Conservation (phyloP, 2,113 vertebrate species). For the Ariopsis seemanni region DNA sequence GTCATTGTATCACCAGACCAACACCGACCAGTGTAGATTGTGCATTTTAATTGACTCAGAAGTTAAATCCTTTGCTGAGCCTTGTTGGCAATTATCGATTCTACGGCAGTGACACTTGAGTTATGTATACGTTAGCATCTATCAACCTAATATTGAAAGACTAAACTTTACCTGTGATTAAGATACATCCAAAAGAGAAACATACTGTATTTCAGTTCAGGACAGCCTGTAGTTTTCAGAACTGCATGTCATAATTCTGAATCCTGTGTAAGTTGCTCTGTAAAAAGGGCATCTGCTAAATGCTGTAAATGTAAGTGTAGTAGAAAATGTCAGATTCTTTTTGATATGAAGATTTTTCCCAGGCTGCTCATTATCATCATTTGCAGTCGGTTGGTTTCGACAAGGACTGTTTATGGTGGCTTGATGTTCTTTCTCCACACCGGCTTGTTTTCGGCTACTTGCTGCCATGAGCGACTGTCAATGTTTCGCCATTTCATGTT, state of each 20-base stretch:
- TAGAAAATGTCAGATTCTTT: background rate
- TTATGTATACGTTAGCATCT: background rate
- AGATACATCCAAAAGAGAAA: background rate
- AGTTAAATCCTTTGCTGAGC: background rate
- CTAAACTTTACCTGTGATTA: background rate
- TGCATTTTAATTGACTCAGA: background rate
- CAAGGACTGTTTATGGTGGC: no score
- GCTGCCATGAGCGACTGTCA: no score
- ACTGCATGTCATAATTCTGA: background rate
- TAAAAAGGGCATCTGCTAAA: background rate
- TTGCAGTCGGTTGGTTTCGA: no score
- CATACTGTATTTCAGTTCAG: background rate
- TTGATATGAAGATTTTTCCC: background rate
- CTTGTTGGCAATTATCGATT: background rate
- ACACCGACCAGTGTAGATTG: background rate
- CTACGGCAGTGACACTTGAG: background rate
- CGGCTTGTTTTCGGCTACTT: no score
- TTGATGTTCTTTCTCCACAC: no score
- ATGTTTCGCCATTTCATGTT: no score
- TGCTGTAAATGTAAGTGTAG: background rate
- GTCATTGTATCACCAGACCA: background rate
- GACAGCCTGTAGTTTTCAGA: background rate
- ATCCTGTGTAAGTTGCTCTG: background rate
- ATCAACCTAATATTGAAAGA: background rate
- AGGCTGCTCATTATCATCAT: no score